These are phyloP conservation scores for Acrocephalus scirpaceus DNA, from an alignment of 2,797 vertebrate species.

Conservation along the genomic window DNA sequence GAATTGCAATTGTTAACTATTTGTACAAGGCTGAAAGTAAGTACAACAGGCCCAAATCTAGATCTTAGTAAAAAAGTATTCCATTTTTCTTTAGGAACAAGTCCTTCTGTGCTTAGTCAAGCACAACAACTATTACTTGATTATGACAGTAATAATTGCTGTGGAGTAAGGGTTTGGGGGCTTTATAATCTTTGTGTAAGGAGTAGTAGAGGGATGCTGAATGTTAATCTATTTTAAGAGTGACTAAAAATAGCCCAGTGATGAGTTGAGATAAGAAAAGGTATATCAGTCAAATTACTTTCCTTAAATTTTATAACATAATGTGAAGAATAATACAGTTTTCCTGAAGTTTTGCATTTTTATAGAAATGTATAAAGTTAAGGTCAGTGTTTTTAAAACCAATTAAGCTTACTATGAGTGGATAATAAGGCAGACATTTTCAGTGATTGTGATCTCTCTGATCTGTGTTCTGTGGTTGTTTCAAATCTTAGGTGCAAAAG, in stretches of 20 bases:
- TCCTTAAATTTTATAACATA: neutral
- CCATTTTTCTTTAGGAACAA: neutral
- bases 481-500: conserved; percentile 85
- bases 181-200: neutral
- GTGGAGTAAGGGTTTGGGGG: neutral
- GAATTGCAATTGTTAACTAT: neutral
- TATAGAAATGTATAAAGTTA: neutral
- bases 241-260: neutral
- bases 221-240: neutral
- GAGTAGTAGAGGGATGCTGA: neutral
- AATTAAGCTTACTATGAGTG: neutral
- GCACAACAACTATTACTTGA: neutral
- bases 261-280: neutral
- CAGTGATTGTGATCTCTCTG: neutral
- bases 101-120: neutral
- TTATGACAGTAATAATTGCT: neutral
- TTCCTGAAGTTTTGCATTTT: neutral
- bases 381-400: neutral
- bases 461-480: neutral
- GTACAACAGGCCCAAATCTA: neutral
- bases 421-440: neutral
- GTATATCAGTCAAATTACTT: neutral
- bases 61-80: neutral
- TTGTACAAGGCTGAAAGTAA: neutral
- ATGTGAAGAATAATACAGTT: neutral